Conservation (phyloP, 2,888 invertebrate genomes). For the Dyspetes luteomarginatus region DNA sequence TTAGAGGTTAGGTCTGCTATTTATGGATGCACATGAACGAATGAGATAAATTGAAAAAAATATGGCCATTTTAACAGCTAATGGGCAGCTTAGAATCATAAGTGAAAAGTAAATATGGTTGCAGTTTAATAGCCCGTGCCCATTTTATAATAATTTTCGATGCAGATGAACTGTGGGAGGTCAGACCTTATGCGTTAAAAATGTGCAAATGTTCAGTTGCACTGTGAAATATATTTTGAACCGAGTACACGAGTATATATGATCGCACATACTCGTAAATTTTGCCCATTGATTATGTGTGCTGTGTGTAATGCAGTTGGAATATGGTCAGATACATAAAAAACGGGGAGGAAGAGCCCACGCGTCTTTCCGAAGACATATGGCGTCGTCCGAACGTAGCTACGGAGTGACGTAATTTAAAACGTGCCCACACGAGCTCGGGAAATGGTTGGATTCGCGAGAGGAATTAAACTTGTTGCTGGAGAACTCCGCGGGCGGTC, state of each 20-base stretch:
- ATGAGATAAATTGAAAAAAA: too few relatives aligned
- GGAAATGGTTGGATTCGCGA: slow-evolving; percentile 38
- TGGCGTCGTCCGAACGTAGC: slow-evolving; percentile 30
- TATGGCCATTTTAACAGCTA: too few relatives aligned
- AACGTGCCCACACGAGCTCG: slow-evolving; percentile 39
- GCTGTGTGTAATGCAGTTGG: not conserved
- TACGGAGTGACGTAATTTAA: slow-evolving; percentile 47
- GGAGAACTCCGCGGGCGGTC: slow-evolving; percentile 52
- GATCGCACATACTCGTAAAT: slow-evolving; percentile 46
- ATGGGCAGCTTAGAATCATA: too few relatives aligned
- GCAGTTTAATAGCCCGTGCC: too few relatives aligned
- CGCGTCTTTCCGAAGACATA: slow-evolving; percentile 46
- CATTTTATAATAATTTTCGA: not conserved
- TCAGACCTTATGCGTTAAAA: not conserved
- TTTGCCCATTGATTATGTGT: slow-evolving; percentile 4
- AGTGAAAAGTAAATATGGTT: too few relatives aligned
- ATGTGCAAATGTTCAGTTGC: not conserved
- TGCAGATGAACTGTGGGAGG: not conserved
- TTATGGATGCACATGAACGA: too few relatives aligned
- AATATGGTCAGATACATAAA: not conserved
- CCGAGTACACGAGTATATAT: not conserved
- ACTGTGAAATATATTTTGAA: slow-evolving; percentile 10
- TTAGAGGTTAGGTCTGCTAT: too few relatives aligned
- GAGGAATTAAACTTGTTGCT: slow-evolving; percentile 8
- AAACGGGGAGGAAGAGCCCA: slow-evolving; percentile 36